Base-by-base conservation (phyloP, 2,888 invertebrate species). In the Caenorhabditis imperialis region DNA sequence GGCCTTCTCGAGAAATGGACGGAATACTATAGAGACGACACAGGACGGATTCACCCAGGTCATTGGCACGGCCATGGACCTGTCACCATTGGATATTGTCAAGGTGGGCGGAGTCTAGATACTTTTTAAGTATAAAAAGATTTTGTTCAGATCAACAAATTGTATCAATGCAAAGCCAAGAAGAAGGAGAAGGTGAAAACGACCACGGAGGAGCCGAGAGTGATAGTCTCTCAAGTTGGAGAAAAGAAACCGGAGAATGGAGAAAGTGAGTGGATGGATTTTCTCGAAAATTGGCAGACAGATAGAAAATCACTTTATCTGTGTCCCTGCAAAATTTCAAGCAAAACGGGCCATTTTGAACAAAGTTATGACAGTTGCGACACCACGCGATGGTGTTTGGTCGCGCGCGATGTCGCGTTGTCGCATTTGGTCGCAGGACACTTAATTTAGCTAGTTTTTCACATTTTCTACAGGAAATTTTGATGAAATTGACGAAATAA, bases 1-100 rank as follows among this genome's bases (percentile, higher is more conserved):
- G 20, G 88, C 88, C 2, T 88, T 88, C 65, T 85, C 85, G 23
- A 60, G 82, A 45, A 88, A 88, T 51, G 88, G 88, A 5, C 78
- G 82, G 38, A 87, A 88, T 62, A 88, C 88, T 16, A 85, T 88
- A 30, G 87, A 85, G 55, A 82, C 88, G 1, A 73, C 72, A 6
- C 65, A 80, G 30, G 81, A 85, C 18, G 85, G 83, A 6, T 88
- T 85, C 74, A 88, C 88, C 2, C 72, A 81, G 14, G 78, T 88
- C 3, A 88, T 88, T 40, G 88, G 88, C 12, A 79, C 79, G 8
- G 85, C 86, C 12, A 76, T 53, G 23, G 87, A 88, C 62, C 77
- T 88, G n/a, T 85, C 84, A 12, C 79, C 81, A 14, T 33, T 82
- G 61, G 88, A 88, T 61, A 79, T 88, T 37, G 72, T 81, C 37